phyloP scores from a whole-genome alignment of 2,113 vertebrate species.

The Rhinoptilus africanus region DNA sequence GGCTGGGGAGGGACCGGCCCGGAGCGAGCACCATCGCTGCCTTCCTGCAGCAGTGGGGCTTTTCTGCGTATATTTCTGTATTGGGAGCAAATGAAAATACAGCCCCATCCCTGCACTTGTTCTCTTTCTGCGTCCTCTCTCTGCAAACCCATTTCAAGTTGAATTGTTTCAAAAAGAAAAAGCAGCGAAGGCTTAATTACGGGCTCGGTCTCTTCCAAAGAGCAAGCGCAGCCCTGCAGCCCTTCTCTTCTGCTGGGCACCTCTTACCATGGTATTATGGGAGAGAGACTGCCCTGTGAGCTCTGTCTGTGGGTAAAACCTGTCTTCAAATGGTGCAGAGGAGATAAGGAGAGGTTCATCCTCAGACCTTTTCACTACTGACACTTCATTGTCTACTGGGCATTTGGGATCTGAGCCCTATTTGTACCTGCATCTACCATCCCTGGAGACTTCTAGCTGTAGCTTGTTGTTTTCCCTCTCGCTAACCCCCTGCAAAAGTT shows the following conservation, averaged over 20 bases:
- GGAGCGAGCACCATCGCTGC: background rate
- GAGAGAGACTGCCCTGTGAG: background rate
- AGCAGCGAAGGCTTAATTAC: background rate
- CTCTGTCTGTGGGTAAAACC: background rate
- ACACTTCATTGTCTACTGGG: background rate
- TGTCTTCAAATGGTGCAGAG: background rate
- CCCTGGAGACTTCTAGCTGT: background rate
- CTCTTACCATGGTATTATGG: fast-evolving
- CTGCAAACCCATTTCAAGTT: background rate
- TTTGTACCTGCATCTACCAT: background rate
- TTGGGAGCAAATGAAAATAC: background rate
- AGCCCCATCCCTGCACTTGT: background rate
- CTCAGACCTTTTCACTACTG: background rate
- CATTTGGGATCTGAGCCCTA: background rate
- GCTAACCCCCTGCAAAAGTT: background rate
- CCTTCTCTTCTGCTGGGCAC: background rate
- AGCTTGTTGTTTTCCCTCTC: background rate
- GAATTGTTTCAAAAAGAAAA: background rate
- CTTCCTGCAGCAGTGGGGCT: background rate
- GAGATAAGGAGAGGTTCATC: background rate
- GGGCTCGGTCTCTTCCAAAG: background rate
- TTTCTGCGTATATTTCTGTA: background rate
- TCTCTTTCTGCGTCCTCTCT: background rate
- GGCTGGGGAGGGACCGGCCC: background rate
- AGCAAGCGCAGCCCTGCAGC: background rate